A percentile compares a stretch with the other conserved stretches of the same genome.
Evolutionary conservation across 2,113 vertebrate species (phyloP).

Genomic region (Kryptolebias marmoratus): DNA sequence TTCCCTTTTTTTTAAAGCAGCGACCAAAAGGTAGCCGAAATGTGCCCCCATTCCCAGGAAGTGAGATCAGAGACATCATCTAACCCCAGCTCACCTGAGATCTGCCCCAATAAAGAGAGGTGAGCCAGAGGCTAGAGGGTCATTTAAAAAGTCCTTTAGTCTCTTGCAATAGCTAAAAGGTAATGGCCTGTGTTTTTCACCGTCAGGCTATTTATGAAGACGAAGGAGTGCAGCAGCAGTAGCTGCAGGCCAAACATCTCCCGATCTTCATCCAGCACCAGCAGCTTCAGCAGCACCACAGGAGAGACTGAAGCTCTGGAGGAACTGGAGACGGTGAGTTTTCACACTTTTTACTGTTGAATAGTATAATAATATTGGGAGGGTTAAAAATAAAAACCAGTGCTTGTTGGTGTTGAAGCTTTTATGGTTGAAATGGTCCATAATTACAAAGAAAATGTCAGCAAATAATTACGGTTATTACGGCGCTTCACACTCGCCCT

Average conservation of each 20-base stretch:
- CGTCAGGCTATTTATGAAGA: slow-evolving; percentile 86
- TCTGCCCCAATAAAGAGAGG: slow-evolving; percentile 95
- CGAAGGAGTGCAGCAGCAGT: slow-evolving; percentile 86
- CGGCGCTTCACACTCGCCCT: slow-evolving; percentile 9
- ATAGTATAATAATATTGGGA: background rate
- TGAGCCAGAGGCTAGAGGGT: slow-evolving; percentile 55
- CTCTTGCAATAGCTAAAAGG: background rate
- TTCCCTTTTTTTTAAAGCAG: slow-evolving; percentile 66
- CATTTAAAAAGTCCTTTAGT: background rate
- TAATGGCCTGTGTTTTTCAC: background rate
- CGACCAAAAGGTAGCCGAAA: slow-evolving; percentile 85
- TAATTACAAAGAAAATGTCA: slow-evolving; percentile 31
- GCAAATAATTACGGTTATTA: slow-evolving; percentile 30
- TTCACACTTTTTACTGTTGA: no score
- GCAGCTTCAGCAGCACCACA: slow-evolving; percentile 96
- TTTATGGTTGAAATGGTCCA: background rate
- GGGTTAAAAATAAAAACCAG: background rate
- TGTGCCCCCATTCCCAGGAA: slow-evolving; percentile 88
- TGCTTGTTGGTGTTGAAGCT: background rate
- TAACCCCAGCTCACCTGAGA: slow-evolving; percentile 97
- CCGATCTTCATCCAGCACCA: slow-evolving; percentile 95
- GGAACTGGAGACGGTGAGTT: slow-evolving; percentile 89
- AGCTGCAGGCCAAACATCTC: slow-evolving; percentile 89
- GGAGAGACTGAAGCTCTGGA: slow-evolving; percentile 93
- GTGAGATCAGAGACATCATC: slow-evolving; percentile 91